Evolutionary conservation across 2,113 vertebrate species (phyloP), one percentile per base, ranked within the genome.

Genomic region (Hemichromis elongatus): DNA sequence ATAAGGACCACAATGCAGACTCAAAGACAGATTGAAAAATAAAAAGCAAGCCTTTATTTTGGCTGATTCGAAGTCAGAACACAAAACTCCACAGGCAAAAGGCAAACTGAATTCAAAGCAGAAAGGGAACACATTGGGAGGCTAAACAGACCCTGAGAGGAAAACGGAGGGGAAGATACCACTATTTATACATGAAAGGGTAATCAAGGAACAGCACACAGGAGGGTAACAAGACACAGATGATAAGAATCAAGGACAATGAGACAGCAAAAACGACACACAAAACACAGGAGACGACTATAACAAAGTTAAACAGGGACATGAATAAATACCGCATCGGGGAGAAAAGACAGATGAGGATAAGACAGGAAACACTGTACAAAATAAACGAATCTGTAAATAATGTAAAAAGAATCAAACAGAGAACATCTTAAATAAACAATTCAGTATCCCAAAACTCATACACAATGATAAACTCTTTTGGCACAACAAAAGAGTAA

Each of bases 361-460:
- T 73, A 24, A 73, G 24, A 47, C 28, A 28, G 68, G 2, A 47
- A 73, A 73, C 42, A 73, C 42, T 47, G 26, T 28, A 28, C 24
- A 47, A 73, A 73, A 73, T 47, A 47, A 73, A 30, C 68, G 12
- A 73, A 47, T 47, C 14, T 47, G 24, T 73, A 73, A 28, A 47
- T 0, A 28, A 28, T 47, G 42, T 28, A 73, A 1, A 28, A 73
- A 11, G 2, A 73, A 18, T 47, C 1, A 70, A 70, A 70, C 37
- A 18, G 5, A 45, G 63, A 1, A 68, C 21, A 26, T 42, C n/a
- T 68, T 16, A 68, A 68, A 68, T 68, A 68, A 45, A 68, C 13
- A 68, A 68, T 68, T 6, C 37, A 10, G 13, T 42, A 68, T 24
- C 7, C 35, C n/a, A 68, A 68, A 68, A 26, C n/a, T 26, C 63